Evolutionary conservation across 2,797 vertebrate species (phyloP).

Genomic region (Smutsia gigantea): DNA sequence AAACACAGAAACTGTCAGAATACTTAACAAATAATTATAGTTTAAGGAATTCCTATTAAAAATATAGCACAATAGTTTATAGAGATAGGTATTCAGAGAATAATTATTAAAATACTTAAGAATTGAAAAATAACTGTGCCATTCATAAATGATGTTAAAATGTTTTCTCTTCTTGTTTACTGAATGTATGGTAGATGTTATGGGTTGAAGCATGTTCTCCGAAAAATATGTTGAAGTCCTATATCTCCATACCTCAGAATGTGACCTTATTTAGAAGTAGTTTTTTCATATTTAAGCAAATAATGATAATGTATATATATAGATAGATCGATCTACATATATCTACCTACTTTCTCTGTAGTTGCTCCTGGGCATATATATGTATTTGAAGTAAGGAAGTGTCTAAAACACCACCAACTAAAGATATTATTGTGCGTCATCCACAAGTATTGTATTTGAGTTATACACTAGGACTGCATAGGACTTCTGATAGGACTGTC

Average conservation of each 20-base stretch:
- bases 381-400: not conserved
- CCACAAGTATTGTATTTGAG: not conserved
- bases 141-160: not conserved
- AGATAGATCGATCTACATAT: not conserved
- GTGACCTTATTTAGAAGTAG: not conserved
- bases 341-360: not conserved
- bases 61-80: not conserved
- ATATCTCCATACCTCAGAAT: not conserved
- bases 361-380: too few relatives aligned
- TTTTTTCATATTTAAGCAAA: not conserved
- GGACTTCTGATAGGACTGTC: not conserved
- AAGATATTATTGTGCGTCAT: not conserved
- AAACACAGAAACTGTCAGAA: not conserved
- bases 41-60: not conserved
- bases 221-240: not conserved
- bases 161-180: not conserved
- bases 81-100: not conserved
- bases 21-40: not conserved
- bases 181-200: not conserved
- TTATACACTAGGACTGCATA: not conserved
- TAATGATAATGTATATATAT: not conserved
- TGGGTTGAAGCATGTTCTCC: not conserved
- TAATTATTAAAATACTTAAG: not conserved
- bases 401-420: not conserved
- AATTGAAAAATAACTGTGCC: not conserved